Percentiles rank a stretch among this genome's conserved stretches.
These are phyloP conservation scores for Hypomesus transpacificus DNA, from an alignment of 2,113 vertebrate genomes.

Conservation along the genomic window DNA sequence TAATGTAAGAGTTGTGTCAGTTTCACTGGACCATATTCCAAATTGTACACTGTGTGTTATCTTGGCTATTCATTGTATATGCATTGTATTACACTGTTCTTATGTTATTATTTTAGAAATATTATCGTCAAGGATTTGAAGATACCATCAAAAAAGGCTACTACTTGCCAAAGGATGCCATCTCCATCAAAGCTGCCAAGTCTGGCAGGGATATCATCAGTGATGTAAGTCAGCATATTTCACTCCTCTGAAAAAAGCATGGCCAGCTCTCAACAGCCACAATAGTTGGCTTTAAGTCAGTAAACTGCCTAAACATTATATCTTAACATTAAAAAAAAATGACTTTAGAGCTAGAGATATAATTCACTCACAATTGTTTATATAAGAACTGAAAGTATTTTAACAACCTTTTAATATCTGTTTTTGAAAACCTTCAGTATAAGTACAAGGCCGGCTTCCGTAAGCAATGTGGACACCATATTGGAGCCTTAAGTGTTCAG, in stretches of 20 bases:
- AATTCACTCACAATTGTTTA: too few species aligned
- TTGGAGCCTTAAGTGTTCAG: constrained; percentile 78
- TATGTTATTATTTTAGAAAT: constrained; percentile 77
- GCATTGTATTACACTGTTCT: not conserved
- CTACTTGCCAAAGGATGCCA: constrained; percentile 82
- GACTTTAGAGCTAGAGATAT: too few species aligned
- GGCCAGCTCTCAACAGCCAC: not conserved
- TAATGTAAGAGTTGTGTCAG: too few species aligned
- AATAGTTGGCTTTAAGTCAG: not conserved
- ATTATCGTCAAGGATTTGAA: constrained; percentile 82
- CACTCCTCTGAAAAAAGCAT: not conserved
- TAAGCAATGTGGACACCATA: constrained; percentile 87
- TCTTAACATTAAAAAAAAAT: too few species aligned
- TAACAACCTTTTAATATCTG: constrained; percentile 6
- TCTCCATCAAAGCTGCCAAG: constrained; percentile 85
- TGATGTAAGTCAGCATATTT: constrained; percentile 79
- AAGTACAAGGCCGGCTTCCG: constrained; percentile 89
- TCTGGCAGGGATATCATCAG: constrained; percentile 88
- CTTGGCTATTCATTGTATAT: constrained; percentile 52
- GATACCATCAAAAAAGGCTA: constrained; percentile 79
- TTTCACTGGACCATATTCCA: not conserved
- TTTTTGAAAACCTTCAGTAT: constrained; percentile 70
- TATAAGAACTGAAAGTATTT: too few species aligned
- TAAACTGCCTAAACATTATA: too few species aligned
- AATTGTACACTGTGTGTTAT: constrained; percentile 73